phyloP scores from a whole-genome alignment of 1,140 invertebrate species.

The Agrilus planipennis region DNA sequence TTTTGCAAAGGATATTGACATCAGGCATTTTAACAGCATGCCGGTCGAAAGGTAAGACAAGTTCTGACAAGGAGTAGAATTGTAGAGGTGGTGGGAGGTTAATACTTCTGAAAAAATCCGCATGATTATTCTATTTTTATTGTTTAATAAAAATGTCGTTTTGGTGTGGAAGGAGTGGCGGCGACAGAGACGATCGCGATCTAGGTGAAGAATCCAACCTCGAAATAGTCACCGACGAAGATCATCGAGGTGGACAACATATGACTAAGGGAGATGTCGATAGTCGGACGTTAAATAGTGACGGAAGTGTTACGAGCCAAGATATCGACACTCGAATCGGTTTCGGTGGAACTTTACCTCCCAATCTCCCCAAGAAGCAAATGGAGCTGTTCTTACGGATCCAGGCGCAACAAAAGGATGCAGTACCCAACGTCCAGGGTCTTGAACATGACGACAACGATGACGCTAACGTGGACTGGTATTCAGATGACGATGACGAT shows the following conservation, averaged over 20 bases:
- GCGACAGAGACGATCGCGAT: slow-evolving; percentile 28
- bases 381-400: slow-evolving; percentile 55
- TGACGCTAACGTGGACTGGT: slow-evolving; percentile 65
- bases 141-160: slow-evolving; percentile 36
- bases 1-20: slow-evolving; percentile 12
- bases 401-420: slow-evolving; percentile 50
- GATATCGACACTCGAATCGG: not conserved
- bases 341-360: slow-evolving; percentile 23
- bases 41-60: too few species aligned
- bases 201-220: slow-evolving; percentile 1
- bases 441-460: slow-evolving; percentile 34
- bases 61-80: too few species aligned
- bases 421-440: slow-evolving; percentile 32
- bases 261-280: not conserved
- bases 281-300: not conserved
- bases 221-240: slow-evolving; percentile 17
- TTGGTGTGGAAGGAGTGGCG: slow-evolving; percentile 28
- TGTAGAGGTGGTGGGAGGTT: too few species aligned
- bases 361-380: slow-evolving; percentile 52
- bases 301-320: not conserved
- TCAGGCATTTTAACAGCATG: too few species aligned
- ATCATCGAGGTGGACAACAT: not conserved
- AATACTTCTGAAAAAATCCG: too few species aligned
- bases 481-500: slow-evolving; percentile 59
- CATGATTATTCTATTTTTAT: slow-evolving; percentile 3